Percentiles rank a stretch among this genome's conserved stretches.
These are phyloP conservation scores for Amphipoea lucens DNA, from an alignment of 2,888 invertebrate species.

Conservation along the genomic window DNA sequence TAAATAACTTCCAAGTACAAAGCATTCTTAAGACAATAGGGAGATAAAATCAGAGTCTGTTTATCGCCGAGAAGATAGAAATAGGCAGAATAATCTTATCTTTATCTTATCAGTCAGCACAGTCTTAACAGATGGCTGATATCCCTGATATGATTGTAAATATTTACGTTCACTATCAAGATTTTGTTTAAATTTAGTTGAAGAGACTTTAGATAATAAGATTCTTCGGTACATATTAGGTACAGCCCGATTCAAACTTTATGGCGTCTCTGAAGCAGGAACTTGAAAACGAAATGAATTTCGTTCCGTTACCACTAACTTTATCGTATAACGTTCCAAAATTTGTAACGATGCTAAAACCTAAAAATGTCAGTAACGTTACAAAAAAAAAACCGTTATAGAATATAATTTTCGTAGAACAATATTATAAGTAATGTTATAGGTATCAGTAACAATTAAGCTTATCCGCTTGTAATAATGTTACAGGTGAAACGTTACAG, in stretches of 20 bases:
- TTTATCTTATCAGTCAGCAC: conserved; percentile 55
- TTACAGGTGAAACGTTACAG: no score
- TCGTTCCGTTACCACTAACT: no score
- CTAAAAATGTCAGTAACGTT: no score
- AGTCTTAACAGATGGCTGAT: conserved; percentile 50
- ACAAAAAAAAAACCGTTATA: no score
- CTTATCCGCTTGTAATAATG: no score
- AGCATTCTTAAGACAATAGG: conserved; percentile 18
- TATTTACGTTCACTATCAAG: conserved; percentile 55
- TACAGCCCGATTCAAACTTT: neutral
- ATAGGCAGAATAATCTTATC: conserved; percentile 57
- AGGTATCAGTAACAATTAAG: no score
- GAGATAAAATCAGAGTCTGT: conserved; percentile 41
- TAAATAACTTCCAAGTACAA: conserved; percentile 37
- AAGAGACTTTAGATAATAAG: conserved; percentile 10
- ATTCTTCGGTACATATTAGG: neutral
- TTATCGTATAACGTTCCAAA: no score
- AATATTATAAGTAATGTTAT: no score
- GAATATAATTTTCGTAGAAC: no score
- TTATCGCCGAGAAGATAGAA: conserved; percentile 37
- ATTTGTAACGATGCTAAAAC: no score
- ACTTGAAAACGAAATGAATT: no score
- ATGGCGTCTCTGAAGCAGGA: neutral
- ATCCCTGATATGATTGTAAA: conserved; percentile 36
- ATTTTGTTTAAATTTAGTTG: conserved; percentile 36